These are phyloP conservation scores for Coptodon rendalli DNA, from an alignment of 2,113 vertebrate genomes.

Conservation along the genomic window DNA sequence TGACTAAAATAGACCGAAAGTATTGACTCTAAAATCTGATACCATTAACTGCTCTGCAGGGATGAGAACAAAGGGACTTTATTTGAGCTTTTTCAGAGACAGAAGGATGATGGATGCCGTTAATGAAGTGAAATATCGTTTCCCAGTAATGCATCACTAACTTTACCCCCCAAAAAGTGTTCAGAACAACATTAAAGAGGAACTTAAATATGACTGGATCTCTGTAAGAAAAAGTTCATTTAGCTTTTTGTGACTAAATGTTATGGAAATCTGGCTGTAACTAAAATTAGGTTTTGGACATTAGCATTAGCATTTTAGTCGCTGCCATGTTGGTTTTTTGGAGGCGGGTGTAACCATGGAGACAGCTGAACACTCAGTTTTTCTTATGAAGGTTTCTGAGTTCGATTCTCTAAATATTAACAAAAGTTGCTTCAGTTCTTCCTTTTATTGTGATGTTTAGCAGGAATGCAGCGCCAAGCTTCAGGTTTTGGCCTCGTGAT, in stretches of 20 bases:
- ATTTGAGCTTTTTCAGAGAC: background rate
- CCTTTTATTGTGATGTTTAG: background rate
- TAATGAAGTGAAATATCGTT: background rate
- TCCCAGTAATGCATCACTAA: background rate
- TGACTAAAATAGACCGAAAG: background rate
- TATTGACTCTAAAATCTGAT: slow-evolving; percentile 1
- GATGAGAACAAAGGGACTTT: background rate
- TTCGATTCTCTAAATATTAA: background rate
- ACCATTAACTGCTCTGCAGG: background rate
- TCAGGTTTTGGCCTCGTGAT: background rate
- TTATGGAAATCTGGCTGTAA: background rate
- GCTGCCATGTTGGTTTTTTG: background rate
- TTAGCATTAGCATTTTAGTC: background rate
- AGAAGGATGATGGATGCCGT: background rate
- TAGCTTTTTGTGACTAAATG: background rate
- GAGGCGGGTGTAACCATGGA: background rate
- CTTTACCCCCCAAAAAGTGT: background rate
- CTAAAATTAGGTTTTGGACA: background rate
- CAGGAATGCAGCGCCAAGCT: background rate
- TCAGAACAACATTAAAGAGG: background rate
- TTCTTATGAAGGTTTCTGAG: background rate
- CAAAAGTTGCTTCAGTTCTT: background rate
- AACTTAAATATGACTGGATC: background rate
- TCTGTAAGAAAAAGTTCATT: background rate
- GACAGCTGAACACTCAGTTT: background rate